Percentiles rank a stretch among this genome's conserved stretches.
These are phyloP conservation scores for Gandaritis pyraliata DNA, from an alignment of 2,888 invertebrate species.

Conservation along the genomic window DNA sequence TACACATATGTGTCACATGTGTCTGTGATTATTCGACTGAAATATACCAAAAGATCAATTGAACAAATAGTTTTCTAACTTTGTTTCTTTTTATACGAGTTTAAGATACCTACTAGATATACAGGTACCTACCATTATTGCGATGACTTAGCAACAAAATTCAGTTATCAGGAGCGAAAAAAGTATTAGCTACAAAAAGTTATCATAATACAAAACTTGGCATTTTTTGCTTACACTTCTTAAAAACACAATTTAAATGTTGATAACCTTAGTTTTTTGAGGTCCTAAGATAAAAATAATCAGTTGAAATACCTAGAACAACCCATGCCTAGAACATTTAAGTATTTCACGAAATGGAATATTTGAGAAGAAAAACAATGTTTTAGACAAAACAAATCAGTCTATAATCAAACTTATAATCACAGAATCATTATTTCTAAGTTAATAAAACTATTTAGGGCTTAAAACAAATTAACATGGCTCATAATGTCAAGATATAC, in stretches of 20 bases:
- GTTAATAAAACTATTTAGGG: slow-evolving; percentile 11
- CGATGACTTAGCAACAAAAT: neutral
- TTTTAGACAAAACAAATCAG: slow-evolving; percentile 25
- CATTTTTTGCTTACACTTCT: neutral
- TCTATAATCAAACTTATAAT: slow-evolving; percentile 40
- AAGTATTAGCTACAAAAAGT: neutral
- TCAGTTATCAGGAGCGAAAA: neutral
- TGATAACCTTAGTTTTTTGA: slow-evolving; percentile 12
- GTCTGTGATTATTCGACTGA: too few relatives aligned
- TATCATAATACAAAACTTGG: neutral
- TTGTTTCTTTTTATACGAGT: too few relatives aligned
- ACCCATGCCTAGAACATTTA: neutral
- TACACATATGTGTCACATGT: too few relatives aligned
- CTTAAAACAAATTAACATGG: slow-evolving; percentile 25
- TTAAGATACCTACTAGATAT: too few relatives aligned
- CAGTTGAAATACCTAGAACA: neutral
- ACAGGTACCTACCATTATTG: too few relatives aligned
- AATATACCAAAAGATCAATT: too few relatives aligned
- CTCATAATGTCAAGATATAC: slow-evolving; percentile 13
- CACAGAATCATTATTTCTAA: slow-evolving; percentile 35
- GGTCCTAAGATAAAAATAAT: slow-evolving; percentile 4
- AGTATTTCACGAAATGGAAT: neutral
- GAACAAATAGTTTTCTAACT: too few relatives aligned
- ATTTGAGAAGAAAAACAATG: slow-evolving; percentile 11
- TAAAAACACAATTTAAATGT: slow-evolving; percentile 1